Percentiles rank a stretch among this genome's conserved stretches.
phyloP scores from a whole-genome alignment of 1,140 invertebrate species.

The Calephelis nemesis region DNA sequence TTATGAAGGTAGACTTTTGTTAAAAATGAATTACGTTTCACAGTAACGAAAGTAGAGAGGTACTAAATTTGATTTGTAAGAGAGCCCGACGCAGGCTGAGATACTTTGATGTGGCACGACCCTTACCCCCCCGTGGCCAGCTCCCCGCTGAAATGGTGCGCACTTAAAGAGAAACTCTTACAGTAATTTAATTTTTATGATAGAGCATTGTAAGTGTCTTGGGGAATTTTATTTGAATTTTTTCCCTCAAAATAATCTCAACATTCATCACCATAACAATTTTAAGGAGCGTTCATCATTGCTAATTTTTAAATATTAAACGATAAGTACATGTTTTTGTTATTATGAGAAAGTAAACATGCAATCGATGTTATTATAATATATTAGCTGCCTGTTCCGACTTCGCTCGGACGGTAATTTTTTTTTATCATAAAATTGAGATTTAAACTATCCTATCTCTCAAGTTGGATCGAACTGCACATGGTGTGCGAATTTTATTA shows the following conservation, averaged over 20 bases:
- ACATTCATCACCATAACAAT: background rate
- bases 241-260: slow-evolving; percentile 7
- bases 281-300: background rate
- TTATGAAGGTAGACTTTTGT: slow-evolving; percentile 23
- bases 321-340: no score
- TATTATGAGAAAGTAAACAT: no score
- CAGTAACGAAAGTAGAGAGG: slow-evolving; percentile 71
- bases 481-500: no score
- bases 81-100: slow-evolving; percentile 55
- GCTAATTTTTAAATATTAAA: no score
- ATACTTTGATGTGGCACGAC: slow-evolving; percentile 66
- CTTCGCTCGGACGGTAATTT: no score
- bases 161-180: slow-evolving; percentile 72
- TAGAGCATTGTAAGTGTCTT: slow-evolving; percentile 74
- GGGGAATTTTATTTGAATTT: slow-evolving; percentile 57
- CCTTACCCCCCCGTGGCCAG: slow-evolving; percentile 38
- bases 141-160: slow-evolving; percentile 61
- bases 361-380: no score
- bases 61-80: slow-evolving; percentile 74
- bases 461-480: no score
- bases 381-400: no score
- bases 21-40: slow-evolving; percentile 43
- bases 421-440: no score
- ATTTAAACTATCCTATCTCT: no score
- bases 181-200: slow-evolving; percentile 79